phyloP scores from a whole-genome alignment of 2,113 vertebrate genomes.

The Takifugu bimaculatus region DNA sequence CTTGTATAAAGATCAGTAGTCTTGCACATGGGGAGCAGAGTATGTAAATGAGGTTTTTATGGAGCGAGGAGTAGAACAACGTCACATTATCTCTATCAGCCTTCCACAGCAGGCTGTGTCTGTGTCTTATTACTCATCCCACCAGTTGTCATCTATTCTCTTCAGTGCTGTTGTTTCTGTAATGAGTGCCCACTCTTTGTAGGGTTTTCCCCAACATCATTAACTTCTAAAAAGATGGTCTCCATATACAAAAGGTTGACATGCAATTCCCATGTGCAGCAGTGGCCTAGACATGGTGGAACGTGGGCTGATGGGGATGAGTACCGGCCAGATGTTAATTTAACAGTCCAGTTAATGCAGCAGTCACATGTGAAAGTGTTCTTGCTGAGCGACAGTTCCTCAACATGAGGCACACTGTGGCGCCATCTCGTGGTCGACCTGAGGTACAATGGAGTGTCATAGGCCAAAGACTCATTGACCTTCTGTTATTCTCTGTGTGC shows the following conservation, averaged over 20 bases:
- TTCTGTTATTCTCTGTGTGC: background rate
- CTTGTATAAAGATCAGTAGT: constrained; percentile 29
- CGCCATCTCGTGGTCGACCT: constrained; percentile 27
- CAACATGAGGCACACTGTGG: background rate
- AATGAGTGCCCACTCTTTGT: background rate
- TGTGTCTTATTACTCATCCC: constrained; percentile 5
- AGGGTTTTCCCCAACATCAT: background rate
- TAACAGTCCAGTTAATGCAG: constrained; percentile 1
- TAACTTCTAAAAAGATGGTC: background rate
- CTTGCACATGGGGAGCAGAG: constrained; percentile 37
- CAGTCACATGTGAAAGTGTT: background rate
- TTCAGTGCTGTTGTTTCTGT: constrained; percentile 2
- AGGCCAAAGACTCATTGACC: no score
- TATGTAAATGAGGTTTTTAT: constrained; percentile 60
- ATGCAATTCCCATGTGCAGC: constrained; percentile 7
- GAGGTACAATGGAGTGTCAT: background rate
- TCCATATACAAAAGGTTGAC: background rate
- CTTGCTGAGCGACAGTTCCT: background rate
- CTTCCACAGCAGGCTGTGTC: background rate
- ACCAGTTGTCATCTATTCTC: background rate
- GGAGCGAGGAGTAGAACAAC: constrained; percentile 38
- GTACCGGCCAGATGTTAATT: constrained; percentile 19
- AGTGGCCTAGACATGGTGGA: background rate
- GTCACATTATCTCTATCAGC: constrained; percentile 36
- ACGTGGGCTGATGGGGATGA: constrained; percentile 1